A percentile compares a stretch with the other conserved stretches of the same genome.
Conservation (phyloP, 2,113 vertebrate genomes). For the Crotophaga sulcirostris region DNA sequence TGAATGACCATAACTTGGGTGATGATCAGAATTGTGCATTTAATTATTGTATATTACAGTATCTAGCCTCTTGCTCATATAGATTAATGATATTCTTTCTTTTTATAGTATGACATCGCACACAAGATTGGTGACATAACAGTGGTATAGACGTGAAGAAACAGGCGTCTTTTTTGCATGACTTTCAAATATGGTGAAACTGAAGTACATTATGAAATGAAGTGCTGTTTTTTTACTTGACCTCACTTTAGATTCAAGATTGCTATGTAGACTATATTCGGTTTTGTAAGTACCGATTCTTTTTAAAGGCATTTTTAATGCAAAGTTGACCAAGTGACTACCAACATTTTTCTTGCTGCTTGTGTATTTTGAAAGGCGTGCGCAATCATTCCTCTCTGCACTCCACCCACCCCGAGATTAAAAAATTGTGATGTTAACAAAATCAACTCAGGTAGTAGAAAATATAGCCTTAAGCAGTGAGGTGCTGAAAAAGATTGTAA, state of each 20-base stretch:
- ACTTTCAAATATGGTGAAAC: constrained; percentile 68
- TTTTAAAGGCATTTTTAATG: constrained; percentile 64
- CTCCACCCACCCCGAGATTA: background rate
- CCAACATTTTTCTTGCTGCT: constrained; percentile 52
- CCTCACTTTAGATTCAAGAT: constrained; percentile 57
- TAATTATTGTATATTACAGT: background rate
- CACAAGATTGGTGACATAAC: constrained; percentile 76
- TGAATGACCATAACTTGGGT: background rate
- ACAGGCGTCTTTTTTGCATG: constrained; percentile 54
- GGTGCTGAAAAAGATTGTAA: background rate
- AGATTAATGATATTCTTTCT: constrained; percentile 69
- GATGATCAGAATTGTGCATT: background rate
- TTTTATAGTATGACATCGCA: constrained; percentile 74
- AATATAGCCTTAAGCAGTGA: background rate
- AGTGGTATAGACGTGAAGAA: constrained; percentile 76
- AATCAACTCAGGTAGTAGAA: constrained; percentile 36
- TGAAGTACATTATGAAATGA: constrained; percentile 65
- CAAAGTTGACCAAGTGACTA: constrained; percentile 62
- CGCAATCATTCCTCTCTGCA: background rate
- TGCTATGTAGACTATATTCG: constrained; percentile 45
- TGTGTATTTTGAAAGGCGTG: constrained; percentile 35
- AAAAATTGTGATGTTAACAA: background rate
- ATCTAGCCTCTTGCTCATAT: background rate
- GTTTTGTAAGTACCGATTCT: constrained; percentile 70
- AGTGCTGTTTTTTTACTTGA: constrained; percentile 41